Evolutionary conservation across 2,888 invertebrate species (phyloP), one percentile per base, ranked within the genome.

Genomic region (Idaea biselata): DNA sequence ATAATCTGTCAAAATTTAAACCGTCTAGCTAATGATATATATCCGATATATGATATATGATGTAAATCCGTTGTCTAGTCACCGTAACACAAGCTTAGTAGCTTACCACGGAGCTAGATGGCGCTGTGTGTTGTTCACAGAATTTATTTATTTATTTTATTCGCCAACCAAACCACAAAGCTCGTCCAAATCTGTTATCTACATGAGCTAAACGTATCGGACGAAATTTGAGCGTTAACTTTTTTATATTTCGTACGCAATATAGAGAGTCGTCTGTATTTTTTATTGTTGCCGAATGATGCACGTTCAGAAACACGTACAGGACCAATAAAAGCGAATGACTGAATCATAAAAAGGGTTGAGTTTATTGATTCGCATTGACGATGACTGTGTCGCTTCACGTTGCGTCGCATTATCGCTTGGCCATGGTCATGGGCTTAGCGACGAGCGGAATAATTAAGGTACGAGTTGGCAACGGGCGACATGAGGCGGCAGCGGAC

Each of bases 331-430:
- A 91, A 91, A 89, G 68, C 78, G 83, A 89, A 90, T 86, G 89
- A 84, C 83, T 82, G 84, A 86, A 87, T 88, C 87, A 82, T 90
- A 90, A 89, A 90, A 89, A 84, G 88, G 88, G 88, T 88, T 89
- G 85, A 89, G 89, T 90, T 89, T 89, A 91, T 90, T 89, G 88
- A 89, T 88, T 89, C 85, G 74, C 83, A 88, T 87, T 86, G 87
- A 84, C 85, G 81, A 87, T 84, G 84, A 84, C 83, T 17, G 18
- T 56, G 56, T 55, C 16, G 25, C 7, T 16, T 55, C 16, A 57
- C 56, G 31, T 58, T 18, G 60, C 60, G 57, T 17, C 56, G 60
- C 55, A n/a, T 16, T 44, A 44, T 44, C 44, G 44, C 44, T 44
- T 44, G 44, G 11, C 44, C 11, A 44, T 44, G 44, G 3, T 14